These are phyloP conservation scores for Enteromius trimaculatus DNA, from an alignment of 2,797 vertebrate species.

Conservation along the genomic window DNA sequence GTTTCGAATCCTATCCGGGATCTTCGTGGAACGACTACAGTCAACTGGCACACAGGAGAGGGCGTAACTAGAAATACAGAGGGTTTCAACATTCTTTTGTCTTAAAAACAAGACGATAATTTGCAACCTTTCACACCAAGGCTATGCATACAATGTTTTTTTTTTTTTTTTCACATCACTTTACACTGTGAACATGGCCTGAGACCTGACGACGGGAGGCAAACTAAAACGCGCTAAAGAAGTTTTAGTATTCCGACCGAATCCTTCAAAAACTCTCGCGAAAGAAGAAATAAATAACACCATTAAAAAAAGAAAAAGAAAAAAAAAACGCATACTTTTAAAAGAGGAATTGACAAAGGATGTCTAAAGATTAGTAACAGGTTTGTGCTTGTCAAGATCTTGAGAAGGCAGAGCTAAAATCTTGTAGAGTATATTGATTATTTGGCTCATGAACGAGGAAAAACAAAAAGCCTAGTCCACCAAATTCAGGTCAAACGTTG, in stretches of 20 bases:
- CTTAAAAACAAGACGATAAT: conserved; percentile 78
- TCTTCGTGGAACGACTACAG: conserved; percentile 63
- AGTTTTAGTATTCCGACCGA: conserved; percentile 74
- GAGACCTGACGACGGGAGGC: conserved; percentile 76
- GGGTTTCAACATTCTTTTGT: conserved; percentile 81
- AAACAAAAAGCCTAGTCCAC: conserved; percentile 77
- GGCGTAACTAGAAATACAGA: conserved; percentile 76
- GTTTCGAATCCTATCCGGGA: conserved; percentile 58
- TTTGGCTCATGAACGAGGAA: conserved; percentile 83
- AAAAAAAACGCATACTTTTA: conserved; percentile 71
- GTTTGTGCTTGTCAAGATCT: conserved; percentile 89
- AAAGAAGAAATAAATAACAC: conserved; percentile 79
- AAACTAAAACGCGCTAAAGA: conserved; percentile 72
- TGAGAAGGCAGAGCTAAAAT: conserved; percentile 86
- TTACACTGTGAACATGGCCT: conserved; percentile 73
- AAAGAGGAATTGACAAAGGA: conserved; percentile 76
- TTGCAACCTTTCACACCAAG: conserved; percentile 77
- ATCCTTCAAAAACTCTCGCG: conserved; percentile 79
- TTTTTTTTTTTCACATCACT: conserved; percentile 72
- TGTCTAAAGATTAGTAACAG: conserved; percentile 79
- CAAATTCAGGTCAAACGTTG: conserved; percentile 74
- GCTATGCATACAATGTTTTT: conserved; percentile 75
- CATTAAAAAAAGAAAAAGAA: conserved; percentile 62
- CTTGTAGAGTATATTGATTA: conserved; percentile 81
- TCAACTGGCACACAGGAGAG: conserved; percentile 66